A percentile compares a stretch with the other conserved stretches of the same genome.
Conservation (phyloP, 2,797 vertebrate genomes). For the Tapirus indicus region DNA sequence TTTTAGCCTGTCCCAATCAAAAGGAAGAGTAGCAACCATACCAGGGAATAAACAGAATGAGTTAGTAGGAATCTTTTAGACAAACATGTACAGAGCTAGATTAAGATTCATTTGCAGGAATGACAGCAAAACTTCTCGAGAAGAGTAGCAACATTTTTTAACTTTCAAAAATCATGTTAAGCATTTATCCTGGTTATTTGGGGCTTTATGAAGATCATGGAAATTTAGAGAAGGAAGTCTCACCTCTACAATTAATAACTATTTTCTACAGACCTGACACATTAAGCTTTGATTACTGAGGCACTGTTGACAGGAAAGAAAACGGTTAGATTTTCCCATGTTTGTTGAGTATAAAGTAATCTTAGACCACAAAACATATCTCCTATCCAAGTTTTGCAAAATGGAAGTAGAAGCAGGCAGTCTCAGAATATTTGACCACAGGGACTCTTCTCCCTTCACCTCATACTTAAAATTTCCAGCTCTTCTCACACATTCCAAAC, state of each 20-base stretch:
- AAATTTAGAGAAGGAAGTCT: constrained; percentile 12
- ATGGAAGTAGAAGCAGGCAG: background rate
- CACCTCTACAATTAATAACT: constrained; percentile 40
- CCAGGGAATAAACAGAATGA: background rate
- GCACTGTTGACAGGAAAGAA: background rate
- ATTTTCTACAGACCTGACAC: background rate
- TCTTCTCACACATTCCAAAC: background rate
- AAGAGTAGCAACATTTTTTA: background rate
- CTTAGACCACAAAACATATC: background rate
- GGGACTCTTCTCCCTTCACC: background rate
- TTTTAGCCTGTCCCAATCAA: background rate
- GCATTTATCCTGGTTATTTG: background rate
- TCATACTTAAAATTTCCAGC: background rate
- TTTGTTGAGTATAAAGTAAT: background rate
- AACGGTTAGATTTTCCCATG: background rate
- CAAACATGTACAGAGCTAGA: background rate
- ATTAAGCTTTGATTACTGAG: constrained; percentile 33
- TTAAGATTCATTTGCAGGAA: background rate
- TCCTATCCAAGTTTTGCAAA: background rate
- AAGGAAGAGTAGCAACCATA: background rate
- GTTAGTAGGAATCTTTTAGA: background rate
- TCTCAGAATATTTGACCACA: background rate
- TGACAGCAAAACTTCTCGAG: background rate
- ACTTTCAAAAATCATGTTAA: background rate
- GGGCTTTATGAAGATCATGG: background rate